phyloP scores from a whole-genome alignment of 2,113 vertebrate genomes.

The Cnemophilus loriae region DNA sequence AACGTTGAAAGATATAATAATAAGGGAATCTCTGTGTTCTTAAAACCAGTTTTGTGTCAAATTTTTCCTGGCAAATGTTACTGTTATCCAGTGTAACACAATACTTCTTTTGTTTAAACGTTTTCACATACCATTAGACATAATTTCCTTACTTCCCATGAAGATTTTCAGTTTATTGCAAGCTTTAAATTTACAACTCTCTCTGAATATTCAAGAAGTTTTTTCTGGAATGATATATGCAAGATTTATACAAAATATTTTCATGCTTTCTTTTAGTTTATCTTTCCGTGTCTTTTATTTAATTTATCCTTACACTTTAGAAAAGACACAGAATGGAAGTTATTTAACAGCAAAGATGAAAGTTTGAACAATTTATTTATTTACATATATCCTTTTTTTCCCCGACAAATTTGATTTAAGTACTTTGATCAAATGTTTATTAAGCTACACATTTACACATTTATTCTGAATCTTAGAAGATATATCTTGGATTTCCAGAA shows the following conservation, averaged over 20 bases:
- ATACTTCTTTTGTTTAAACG: background rate
- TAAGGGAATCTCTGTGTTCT: background rate
- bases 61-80: background rate
- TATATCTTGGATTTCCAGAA: background rate
- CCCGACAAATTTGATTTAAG: background rate
- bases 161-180: background rate
- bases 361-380: background rate
- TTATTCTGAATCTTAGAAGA: background rate
- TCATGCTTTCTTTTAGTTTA: background rate
- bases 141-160: background rate
- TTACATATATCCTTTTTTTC: background rate
- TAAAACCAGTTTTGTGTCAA: constrained; percentile 2
- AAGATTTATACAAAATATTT: background rate
- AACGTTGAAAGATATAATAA: constrained; percentile 30
- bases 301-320: background rate
- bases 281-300: background rate
- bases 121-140: background rate
- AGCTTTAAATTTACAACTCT: background rate
- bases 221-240: background rate
- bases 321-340: background rate
- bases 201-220: background rate
- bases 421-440: background rate
- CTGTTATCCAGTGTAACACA: background rate
- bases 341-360: background rate
- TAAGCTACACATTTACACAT: background rate